Conservation (phyloP, 2,888 invertebrate genomes). For the Stenoptilia bipunctidactyla region DNA sequence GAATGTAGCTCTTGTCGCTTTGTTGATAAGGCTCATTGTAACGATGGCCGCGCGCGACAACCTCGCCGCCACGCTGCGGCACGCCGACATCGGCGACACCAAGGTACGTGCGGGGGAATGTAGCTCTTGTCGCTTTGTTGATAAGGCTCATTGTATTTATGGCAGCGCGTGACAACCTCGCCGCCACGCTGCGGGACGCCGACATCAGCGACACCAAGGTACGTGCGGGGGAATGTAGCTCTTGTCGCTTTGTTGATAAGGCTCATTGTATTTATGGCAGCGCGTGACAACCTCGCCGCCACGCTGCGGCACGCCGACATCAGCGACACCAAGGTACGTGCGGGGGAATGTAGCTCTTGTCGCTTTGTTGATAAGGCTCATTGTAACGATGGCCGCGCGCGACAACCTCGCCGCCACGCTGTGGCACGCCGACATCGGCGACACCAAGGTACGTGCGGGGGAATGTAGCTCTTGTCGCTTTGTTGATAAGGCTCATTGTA, state of each 20-base stretch:
- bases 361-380: too few species aligned
- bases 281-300: background rate
- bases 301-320: constrained; percentile 86
- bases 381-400: background rate
- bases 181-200: constrained; percentile 83
- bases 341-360: too few species aligned
- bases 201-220: constrained; percentile 82
- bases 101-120: constrained; percentile 67
- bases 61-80: constrained; percentile 78
- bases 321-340: constrained; percentile 75
- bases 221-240: too few species aligned
- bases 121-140: too few species aligned
- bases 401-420: background rate
- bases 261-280: too few species aligned
- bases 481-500: too few species aligned
- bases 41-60: background rate
- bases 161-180: background rate
- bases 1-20: too few species aligned
- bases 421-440: background rate
- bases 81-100: constrained; percentile 81
- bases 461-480: too few species aligned
- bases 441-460: constrained; percentile 24
- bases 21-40: too few species aligned
- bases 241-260: too few species aligned
- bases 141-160: too few species aligned